Conservation (phyloP, 2,888 invertebrate genomes). For the Chloromyia formosa region DNA sequence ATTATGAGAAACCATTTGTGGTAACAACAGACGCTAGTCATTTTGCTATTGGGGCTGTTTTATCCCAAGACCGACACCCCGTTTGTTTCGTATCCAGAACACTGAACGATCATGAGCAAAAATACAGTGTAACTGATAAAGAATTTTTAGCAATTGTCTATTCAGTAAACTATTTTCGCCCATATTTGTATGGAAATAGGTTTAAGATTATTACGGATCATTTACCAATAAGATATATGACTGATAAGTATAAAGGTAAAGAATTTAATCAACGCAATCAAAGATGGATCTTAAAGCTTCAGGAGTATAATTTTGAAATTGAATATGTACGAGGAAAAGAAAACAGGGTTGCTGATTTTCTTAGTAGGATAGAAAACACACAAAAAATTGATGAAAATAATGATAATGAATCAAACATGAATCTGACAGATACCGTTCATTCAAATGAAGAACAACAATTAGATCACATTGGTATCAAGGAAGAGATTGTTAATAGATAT, state of each 20-base stretch:
- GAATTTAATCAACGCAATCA: slow-evolving; percentile 47
- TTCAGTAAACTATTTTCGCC: slow-evolving; percentile 46
- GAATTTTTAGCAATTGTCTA: slow-evolving; percentile 47
- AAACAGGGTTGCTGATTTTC: slow-evolving; percentile 48
- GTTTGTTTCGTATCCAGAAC: slow-evolving; percentile 48
- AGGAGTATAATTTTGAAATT: slow-evolving; percentile 45
- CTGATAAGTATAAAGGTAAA: slow-evolving; percentile 47
- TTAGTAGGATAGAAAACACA: slow-evolving; percentile 47
- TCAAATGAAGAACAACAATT: slow-evolving; percentile 47
- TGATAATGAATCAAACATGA: slow-evolving; percentile 43
- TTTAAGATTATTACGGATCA: slow-evolving; percentile 48
- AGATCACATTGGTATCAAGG: slow-evolving; percentile 47
- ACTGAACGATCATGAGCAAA: slow-evolving; percentile 46
- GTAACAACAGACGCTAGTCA: slow-evolving; percentile 46
- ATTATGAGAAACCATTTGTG: slow-evolving; percentile 42
- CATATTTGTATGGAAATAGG: slow-evolving; percentile 47
- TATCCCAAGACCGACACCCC: slow-evolving; percentile 46
- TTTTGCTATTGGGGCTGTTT: slow-evolving; percentile 45
- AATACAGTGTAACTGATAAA: slow-evolving; percentile 46
- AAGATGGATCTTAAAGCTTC: slow-evolving; percentile 47
- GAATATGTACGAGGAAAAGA: slow-evolving; percentile 47
- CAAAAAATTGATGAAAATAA: slow-evolving; percentile 44
- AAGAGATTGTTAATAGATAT: slow-evolving; percentile 49
- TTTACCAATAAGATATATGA: slow-evolving; percentile 47
- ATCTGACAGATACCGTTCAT: slow-evolving; percentile 45